Base-by-base conservation (phyloP, 2,888 invertebrate genomes). In the Metopia argyrocephala region DNA sequence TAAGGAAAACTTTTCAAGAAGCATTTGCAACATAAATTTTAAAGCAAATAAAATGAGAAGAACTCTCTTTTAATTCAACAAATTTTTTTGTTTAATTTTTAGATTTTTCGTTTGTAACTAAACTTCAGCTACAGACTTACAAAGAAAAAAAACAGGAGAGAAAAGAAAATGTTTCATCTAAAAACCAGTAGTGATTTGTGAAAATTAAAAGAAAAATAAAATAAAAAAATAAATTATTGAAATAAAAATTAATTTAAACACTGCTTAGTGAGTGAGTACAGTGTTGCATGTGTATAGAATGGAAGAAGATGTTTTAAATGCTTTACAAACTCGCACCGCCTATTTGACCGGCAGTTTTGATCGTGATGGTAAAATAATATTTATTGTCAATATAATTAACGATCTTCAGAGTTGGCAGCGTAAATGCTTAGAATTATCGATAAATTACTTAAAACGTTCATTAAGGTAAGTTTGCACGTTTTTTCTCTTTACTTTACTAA, bases 311-410 rank as follows among this genome's bases (percentile, higher is more conserved):
- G 92, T 93, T 84, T 90, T 92, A 88, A 92, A 92, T 85, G 92
- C 92, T 80, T 91, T 94, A 85, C 92, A 93, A 89, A 92, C 92
- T 83, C 92, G 92, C 85, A 90, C 92, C 84, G 93, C 93, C 75
- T 92, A 92, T 87, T 89, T 94, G 83, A 93, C 94, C 76, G 94
- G 94, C 83, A 93, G 94, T 83, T 91, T 93, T 82, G 94, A 94
- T 90, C 92, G 92, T 78, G 93, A 93, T 83, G 93, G 93, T 69
- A 92, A 93, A 81, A 93, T 94, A 68, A 89, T 94, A 85, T 90
- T 94, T 84, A 90, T 94, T 83, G 92, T 94, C 82, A 92, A 92
- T 85, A 92, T 94, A 80, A 93, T 93, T 76, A 89, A 91, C 75
- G 93, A 94, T 85, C 91, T 92, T 76, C 91, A 92, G 85, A 91